Conservation (phyloP, 2,888 invertebrate genomes). For the Drosophila leonis region DNA sequence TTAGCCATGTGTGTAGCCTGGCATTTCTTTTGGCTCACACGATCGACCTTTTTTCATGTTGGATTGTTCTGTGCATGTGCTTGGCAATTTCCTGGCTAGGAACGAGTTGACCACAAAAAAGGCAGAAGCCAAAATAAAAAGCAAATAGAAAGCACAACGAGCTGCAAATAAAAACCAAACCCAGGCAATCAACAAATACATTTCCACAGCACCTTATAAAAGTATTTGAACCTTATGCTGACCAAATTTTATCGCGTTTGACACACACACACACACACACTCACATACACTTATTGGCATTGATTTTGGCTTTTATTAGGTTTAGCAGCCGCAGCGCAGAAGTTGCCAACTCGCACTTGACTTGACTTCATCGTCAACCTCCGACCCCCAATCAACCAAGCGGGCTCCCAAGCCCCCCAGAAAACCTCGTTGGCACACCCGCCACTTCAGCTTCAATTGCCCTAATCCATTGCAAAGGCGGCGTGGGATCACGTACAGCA, state of each 20-base stretch:
- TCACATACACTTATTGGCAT: slow-evolving; percentile 52
- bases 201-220: slow-evolving; percentile 81
- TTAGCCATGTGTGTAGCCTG: slow-evolving; percentile 47
- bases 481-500: slow-evolving; percentile 75
- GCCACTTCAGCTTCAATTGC: slow-evolving; percentile 73
- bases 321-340: slow-evolving; percentile 50
- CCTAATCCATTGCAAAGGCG: slow-evolving; percentile 74
- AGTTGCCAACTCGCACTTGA: slow-evolving; percentile 57
- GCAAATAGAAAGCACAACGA: slow-evolving; percentile 58
- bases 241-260: slow-evolving; percentile 79
- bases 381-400: slow-evolving; percentile 7
- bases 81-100: slow-evolving; percentile 75
- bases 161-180: slow-evolving; percentile 75
- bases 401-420: background rate
- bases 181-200: slow-evolving; percentile 79
- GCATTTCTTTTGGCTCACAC: slow-evolving; percentile 64
- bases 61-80: slow-evolving; percentile 67
- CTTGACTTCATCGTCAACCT: slow-evolving; percentile 52
- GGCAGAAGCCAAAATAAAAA: slow-evolving; percentile 53
- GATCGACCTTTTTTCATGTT: slow-evolving; percentile 57
- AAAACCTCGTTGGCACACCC: background rate
- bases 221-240: slow-evolving; percentile 81
- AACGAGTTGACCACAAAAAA: slow-evolving; percentile 79
- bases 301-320: slow-evolving; percentile 81
- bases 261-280: slow-evolving; percentile 50